A percentile compares a stretch with the other conserved stretches of the same genome.
Conservation (phyloP, 2,888 invertebrate genomes). For the Homarus gammarus region DNA sequence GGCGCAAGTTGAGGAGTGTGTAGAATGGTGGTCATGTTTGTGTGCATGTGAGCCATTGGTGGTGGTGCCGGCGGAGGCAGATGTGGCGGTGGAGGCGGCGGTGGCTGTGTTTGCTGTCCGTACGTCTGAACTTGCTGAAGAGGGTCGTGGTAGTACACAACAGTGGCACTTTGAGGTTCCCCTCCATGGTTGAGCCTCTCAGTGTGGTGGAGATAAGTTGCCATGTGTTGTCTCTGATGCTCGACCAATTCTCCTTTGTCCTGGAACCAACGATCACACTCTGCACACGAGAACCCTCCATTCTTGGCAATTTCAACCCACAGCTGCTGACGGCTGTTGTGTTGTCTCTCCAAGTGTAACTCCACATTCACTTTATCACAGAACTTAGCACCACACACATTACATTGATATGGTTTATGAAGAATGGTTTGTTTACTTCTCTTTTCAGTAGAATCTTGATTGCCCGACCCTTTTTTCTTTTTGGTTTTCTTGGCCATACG, state of each 20-base stretch:
- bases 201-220: constrained; percentile 30
- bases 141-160: constrained; percentile 58
- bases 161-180: constrained; percentile 9
- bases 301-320: constrained; percentile 68
- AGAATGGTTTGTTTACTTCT: constrained; percentile 24
- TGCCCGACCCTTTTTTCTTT: constrained; percentile 46
- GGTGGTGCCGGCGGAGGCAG: constrained; percentile 33
- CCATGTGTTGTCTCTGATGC: constrained; percentile 59
- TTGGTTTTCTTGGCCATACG: constrained; percentile 68
- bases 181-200: constrained; percentile 26
- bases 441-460: constrained; percentile 24
- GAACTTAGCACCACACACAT: constrained; percentile 73
- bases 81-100: constrained; percentile 3
- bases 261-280: constrained; percentile 70
- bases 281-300: constrained; percentile 66
- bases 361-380: constrained; percentile 75
- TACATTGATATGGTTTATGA: constrained; percentile 74
- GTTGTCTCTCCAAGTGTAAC: constrained; percentile 73
- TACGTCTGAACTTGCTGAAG: constrained; percentile 60
- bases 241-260: constrained; percentile 50
- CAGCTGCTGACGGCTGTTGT: constrained; percentile 66
- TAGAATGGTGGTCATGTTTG: constrained; percentile 52
- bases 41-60: constrained; percentile 52
- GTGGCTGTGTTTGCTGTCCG: constrained; percentile 3
- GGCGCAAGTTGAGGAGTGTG: constrained; percentile 50